Evolutionary conservation across 2,888 invertebrate species (phyloP).

Genomic region (Kryphioiulus occultus): DNA sequence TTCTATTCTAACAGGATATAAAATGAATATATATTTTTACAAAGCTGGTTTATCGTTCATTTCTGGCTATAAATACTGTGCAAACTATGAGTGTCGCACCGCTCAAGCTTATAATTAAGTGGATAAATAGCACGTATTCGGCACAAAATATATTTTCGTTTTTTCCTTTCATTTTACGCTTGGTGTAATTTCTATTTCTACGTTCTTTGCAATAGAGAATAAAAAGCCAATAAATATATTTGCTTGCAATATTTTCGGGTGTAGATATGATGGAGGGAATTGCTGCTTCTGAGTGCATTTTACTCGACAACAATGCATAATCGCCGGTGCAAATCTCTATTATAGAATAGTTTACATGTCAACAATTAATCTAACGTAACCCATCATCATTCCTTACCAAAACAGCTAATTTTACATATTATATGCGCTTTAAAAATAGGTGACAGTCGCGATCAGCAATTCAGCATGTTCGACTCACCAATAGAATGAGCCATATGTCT

Average conservation of each 20-base stretch:
- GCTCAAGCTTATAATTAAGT: neutral
- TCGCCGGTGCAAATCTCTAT: conserved; percentile 14
- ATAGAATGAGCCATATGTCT: conserved; percentile 14
- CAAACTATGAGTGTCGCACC: neutral
- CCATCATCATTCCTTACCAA: neutral
- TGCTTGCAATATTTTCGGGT: conserved; percentile 14
- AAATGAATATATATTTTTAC: conserved; percentile 8
- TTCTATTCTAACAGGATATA: conserved; percentile 20
- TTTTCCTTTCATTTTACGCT: conserved; percentile 6
- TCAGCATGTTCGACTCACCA: neutral
- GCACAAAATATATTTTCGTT: conserved; percentile 39
- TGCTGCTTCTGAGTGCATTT: conserved; percentile 18
- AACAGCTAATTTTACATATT: neutral
- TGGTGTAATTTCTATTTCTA: conserved; percentile 12
- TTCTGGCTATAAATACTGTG: conserved; percentile 11
- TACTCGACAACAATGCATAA: conserved; percentile 27
- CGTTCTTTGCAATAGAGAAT: conserved; percentile 40
- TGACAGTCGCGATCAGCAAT: neutral
- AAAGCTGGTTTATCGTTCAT: conserved; percentile 8
- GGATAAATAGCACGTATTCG: conserved; percentile 15
- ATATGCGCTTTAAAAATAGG: conserved; percentile 21
- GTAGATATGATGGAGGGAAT: conserved; percentile 32
- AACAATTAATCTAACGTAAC: conserved; percentile 1
- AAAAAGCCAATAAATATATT: conserved; percentile 38
- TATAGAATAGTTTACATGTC: neutral